A percentile compares a stretch with the other conserved stretches of the same genome.
Conservation (phyloP, 2,113 vertebrate genomes). For the Laterallus jamaicensis region DNA sequence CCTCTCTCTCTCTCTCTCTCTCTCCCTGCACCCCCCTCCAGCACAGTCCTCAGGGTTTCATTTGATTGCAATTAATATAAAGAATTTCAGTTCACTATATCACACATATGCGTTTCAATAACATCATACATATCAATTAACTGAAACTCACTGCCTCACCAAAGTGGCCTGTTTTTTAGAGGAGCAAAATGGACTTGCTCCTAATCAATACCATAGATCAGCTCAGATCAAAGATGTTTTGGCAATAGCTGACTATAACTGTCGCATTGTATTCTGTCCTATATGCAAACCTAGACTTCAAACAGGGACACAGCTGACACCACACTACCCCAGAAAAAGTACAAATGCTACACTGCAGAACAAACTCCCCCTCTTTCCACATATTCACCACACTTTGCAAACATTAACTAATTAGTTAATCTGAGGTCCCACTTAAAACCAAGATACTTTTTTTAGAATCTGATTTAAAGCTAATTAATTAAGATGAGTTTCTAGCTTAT, state of each 20-base stretch:
- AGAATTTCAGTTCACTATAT: neutral
- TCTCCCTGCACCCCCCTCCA: neutral
- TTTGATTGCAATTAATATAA: neutral
- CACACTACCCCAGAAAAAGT: neutral
- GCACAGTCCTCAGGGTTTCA: neutral
- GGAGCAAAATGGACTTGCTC: neutral
- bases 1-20: too few relatives aligned
- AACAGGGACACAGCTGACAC: neutral
- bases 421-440: constrained; percentile 24
- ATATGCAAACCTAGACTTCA: neutral
- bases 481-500: constrained; percentile 28
- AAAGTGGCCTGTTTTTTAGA: neutral
- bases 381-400: constrained; percentile 30
- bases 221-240: neutral
- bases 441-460: constrained; percentile 41
- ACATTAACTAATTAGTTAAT: constrained; percentile 60
- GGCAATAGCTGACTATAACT: neutral
- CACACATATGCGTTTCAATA: neutral
- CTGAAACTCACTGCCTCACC: neutral
- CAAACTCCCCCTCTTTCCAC: neutral
- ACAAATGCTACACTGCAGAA: neutral
- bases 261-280: neutral
- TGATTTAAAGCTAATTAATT: constrained; percentile 59
- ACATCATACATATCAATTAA: neutral
- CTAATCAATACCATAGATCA: neutral